Conservation (phyloP, 2,888 invertebrate genomes). For the Amphipoea oculea region DNA sequence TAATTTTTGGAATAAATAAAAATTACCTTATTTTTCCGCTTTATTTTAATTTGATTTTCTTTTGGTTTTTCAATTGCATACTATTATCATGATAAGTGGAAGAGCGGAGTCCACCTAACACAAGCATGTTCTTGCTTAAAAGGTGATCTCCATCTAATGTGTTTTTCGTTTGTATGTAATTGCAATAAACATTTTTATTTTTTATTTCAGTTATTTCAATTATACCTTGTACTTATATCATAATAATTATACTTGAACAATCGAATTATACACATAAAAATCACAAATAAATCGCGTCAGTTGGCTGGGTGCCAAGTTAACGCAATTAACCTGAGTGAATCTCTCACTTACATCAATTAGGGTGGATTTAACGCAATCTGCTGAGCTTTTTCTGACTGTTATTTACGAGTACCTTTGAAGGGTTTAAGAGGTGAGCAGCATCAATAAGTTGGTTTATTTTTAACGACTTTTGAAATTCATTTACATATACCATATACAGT, state of each 20-base stretch:
- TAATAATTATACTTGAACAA: slow-evolving; percentile 1
- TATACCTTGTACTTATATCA: no score
- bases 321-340: slow-evolving; percentile 46
- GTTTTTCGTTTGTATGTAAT: no score
- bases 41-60: no score
- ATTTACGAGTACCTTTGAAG: slow-evolving; percentile 20
- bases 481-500: no score
- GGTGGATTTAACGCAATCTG: slow-evolving; percentile 28
- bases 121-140: no score
- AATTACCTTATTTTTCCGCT: no score
- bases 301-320: slow-evolving; percentile 42
- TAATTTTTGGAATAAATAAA: no score
- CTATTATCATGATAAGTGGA: no score
- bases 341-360: slow-evolving; percentile 50
- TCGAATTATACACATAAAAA: slow-evolving; percentile 10
- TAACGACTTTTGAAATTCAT: neutral
- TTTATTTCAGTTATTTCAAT: neutral
- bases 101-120: no score
- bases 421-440: neutral
- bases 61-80: no score
- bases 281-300: slow-evolving; percentile 44
- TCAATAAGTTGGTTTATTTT: neutral
- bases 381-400: slow-evolving; percentile 19
- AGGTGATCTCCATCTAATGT: no score
- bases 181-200: no score